Percentiles rank a stretch among this genome's conserved stretches.
phyloP scores from a whole-genome alignment of 1,140 invertebrate genomes.

The Conopomorpha cramerella region DNA sequence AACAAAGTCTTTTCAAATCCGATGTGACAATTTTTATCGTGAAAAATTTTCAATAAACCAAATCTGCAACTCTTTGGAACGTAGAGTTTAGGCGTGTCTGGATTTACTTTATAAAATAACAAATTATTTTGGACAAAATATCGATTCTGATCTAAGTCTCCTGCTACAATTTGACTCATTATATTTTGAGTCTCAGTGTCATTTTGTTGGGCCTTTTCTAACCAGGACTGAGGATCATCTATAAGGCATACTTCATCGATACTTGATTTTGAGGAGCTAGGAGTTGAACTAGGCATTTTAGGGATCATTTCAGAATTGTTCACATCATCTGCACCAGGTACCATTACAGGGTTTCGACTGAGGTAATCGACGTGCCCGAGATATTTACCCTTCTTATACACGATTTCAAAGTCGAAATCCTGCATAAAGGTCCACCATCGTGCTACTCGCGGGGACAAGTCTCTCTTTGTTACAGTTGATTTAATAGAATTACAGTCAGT shows the following conservation, averaged over 20 bases:
- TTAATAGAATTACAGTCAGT: conserved; percentile 16
- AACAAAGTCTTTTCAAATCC: conserved; percentile 9
- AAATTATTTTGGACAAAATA: neutral
- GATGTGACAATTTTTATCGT: conserved; percentile 20
- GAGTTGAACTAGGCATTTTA: too few relatives aligned
- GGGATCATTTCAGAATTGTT: too few relatives aligned
- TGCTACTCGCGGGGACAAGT: conserved; percentile 14
- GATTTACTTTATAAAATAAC: neutral
- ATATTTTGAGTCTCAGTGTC: conserved; percentile 5
- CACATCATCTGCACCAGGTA: neutral
- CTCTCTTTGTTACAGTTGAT: conserved; percentile 16
- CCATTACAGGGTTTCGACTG: conserved; percentile 11
- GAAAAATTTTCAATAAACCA: conserved; percentile 7
- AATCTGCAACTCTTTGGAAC: conserved; percentile 3
- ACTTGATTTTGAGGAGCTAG: too few relatives aligned
- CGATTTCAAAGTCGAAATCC: conserved; percentile 23
- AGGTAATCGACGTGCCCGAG: conserved; percentile 19
- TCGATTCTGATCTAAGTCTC: conserved; percentile 1
- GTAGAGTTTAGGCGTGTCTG: conserved; percentile 3
- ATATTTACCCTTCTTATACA: conserved; percentile 20
- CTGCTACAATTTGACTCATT: neutral
- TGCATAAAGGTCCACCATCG: conserved; percentile 24
- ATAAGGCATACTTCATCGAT: too few relatives aligned
- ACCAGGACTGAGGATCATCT: conserved; percentile 1
- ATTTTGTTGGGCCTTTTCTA: conserved; percentile 4